Evolutionary conservation across 2,888 invertebrate genomes (phyloP).

Genomic region (Acrocera orbiculus): DNA sequence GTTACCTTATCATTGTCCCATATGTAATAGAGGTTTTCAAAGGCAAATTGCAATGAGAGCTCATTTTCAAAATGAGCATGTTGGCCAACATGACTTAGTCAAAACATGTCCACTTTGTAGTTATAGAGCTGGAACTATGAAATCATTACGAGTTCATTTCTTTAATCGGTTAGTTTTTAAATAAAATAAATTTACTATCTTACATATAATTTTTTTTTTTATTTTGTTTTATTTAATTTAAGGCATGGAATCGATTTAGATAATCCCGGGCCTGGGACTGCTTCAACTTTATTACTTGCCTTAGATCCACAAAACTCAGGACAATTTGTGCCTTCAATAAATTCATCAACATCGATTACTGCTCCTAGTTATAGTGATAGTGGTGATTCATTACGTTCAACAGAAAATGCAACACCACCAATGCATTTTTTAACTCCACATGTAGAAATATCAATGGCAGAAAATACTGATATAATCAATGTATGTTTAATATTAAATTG

Average conservation of each 20-base stretch:
- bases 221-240: too few relatives aligned
- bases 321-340: slow-evolving; percentile 37
- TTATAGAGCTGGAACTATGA: slow-evolving; percentile 78
- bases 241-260: slow-evolving; percentile 82
- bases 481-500: slow-evolving; percentile 14
- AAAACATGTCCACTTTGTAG: slow-evolving; percentile 81
- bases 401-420: slow-evolving; percentile 75
- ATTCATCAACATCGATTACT: slow-evolving; percentile 35
- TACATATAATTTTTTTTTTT: neutral
- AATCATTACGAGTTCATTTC: slow-evolving; percentile 74
- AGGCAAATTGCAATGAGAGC: slow-evolving; percentile 86
- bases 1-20: slow-evolving; percentile 81
- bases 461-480: slow-evolving; percentile 47
- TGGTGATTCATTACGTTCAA: slow-evolving; percentile 64
- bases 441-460: slow-evolving; percentile 79
- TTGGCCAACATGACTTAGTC: slow-evolving; percentile 76
- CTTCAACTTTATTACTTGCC: slow-evolving; percentile 51
- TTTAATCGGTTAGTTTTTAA: slow-evolving; percentile 46
- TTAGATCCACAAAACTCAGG: slow-evolving; percentile 43
- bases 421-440: slow-evolving; percentile 86
- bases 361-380: slow-evolving; percentile 66
- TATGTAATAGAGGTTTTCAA: slow-evolving; percentile 81
- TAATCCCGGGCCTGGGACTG: slow-evolving; percentile 69
- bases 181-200: neutral
- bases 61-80: slow-evolving; percentile 84